Percentiles rank a stretch among this genome's conserved stretches.
Conservation (phyloP, 2,888 invertebrate species). For the Drosophila mimica region DNA sequence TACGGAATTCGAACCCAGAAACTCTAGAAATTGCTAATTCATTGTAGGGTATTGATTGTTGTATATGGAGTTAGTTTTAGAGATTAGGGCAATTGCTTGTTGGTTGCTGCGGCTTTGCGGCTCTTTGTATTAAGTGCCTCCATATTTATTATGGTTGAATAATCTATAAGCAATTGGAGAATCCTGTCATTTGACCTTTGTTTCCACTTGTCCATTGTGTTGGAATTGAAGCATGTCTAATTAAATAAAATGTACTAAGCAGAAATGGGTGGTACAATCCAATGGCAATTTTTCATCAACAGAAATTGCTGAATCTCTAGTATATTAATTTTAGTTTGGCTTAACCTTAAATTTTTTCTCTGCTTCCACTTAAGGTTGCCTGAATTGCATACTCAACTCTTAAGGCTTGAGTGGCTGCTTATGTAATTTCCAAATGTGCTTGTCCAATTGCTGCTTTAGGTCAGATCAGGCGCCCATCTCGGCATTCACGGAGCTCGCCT, state of each 20-base stretch:
- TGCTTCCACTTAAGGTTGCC: conserved; percentile 1
- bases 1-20: conserved; percentile 38
- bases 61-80: conserved; percentile 18
- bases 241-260: conserved; percentile 60
- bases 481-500: conserved; percentile 19
- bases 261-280: conserved; percentile 37
- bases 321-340: background rate
- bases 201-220: conserved; percentile 16
- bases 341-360: background rate
- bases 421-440: conserved; percentile 20
- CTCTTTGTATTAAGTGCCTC: conserved; percentile 36
- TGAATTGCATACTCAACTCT: conserved; percentile 1
- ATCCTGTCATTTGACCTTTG: conserved; percentile 16
- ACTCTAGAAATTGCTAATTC: conserved; percentile 67
- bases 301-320: background rate
- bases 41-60: conserved; percentile 46
- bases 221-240: conserved; percentile 40
- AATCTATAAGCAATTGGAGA: conserved; percentile 46
- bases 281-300: conserved; percentile 8
- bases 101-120: conserved; percentile 23
- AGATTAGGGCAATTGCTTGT: conserved; percentile 24
- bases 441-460: conserved; percentile 15
- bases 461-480: conserved; percentile 15
- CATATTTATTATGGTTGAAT: conserved; percentile 64
- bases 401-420: conserved; percentile 22